phyloP scores from a whole-genome alignment of 2,797 vertebrate genomes.

The Fringilla coelebs region DNA sequence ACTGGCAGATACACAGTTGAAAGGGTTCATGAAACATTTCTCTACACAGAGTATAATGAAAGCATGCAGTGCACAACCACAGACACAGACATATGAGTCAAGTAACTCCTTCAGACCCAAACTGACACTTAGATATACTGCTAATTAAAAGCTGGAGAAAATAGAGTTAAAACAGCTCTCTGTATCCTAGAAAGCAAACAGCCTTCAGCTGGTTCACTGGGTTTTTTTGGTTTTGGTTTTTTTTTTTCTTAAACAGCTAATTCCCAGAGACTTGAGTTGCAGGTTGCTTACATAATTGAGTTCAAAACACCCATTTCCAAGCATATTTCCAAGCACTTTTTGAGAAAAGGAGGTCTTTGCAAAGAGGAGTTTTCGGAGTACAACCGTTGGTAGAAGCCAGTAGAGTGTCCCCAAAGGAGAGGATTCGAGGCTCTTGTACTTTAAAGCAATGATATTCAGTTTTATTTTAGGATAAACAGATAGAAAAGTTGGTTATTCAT shows the following conservation, averaged over 20 bases:
- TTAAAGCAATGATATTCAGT: neutral
- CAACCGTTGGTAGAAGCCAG: neutral
- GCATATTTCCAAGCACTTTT: neutral
- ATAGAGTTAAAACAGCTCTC: neutral
- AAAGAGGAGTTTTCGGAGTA: neutral
- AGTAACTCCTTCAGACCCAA: neutral
- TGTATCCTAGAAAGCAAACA: neutral
- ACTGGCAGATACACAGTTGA: neutral
- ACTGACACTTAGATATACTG: neutral
- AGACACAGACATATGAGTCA: neutral
- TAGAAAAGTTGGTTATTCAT: neutral
- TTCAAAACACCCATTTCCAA: neutral
- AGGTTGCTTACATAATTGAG: neutral
- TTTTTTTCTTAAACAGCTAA: neutral
- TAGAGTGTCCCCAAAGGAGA: neutral
- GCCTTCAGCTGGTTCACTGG: neutral
- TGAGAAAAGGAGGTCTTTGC: neutral
- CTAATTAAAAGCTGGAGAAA: neutral
- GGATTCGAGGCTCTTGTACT: neutral
- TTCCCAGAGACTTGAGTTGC: neutral
- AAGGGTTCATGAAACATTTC: neutral
- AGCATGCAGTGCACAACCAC: neutral
- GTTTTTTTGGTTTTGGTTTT: fast-evolving
- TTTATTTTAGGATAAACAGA: neutral
- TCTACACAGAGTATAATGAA: fast-evolving